phyloP scores from a whole-genome alignment of 2,888 invertebrate genomes.

The Drosophila suboccidentalis region DNA sequence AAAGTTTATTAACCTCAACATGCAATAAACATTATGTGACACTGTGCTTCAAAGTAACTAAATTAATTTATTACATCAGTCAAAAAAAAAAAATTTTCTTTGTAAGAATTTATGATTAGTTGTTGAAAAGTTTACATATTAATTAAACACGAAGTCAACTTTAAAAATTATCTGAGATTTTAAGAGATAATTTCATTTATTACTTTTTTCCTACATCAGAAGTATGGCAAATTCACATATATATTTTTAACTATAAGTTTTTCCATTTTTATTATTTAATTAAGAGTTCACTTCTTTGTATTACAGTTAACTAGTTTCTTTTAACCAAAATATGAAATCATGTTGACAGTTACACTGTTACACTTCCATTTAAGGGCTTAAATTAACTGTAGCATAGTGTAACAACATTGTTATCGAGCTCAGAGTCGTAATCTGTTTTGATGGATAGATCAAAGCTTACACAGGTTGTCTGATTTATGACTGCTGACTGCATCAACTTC shows the following conservation, averaged over 20 bases:
- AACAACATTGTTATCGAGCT: slow-evolving; percentile 19
- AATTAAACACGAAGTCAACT: background rate
- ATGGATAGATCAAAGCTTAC: slow-evolving; percentile 35
- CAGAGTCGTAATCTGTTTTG: slow-evolving; percentile 23
- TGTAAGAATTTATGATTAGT: background rate
- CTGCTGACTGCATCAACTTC: slow-evolving; percentile 19
- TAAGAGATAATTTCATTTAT: too few species aligned
- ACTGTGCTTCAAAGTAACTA: background rate
- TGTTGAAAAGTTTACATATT: background rate
- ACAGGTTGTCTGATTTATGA: slow-evolving; percentile 38
- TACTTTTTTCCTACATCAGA: too few species aligned
- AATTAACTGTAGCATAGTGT: slow-evolving; percentile 17
- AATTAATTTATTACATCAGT: background rate
- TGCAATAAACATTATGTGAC: slow-evolving; percentile 1
- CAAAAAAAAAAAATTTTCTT: background rate
- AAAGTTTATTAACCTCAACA: slow-evolving; percentile 36
- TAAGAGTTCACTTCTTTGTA: too few species aligned
- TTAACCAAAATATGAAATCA: background rate
- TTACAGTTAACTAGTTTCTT: background rate
- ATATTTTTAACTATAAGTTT: too few species aligned
- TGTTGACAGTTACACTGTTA: background rate
- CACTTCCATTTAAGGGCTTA: background rate
- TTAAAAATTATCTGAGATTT: background rate
- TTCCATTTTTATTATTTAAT: too few species aligned
- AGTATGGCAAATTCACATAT: too few species aligned